Percentiles rank a stretch among this genome's conserved stretches.
Conservation (phyloP, 2,797 vertebrate species). For the Rhynchotus rufescens region DNA sequence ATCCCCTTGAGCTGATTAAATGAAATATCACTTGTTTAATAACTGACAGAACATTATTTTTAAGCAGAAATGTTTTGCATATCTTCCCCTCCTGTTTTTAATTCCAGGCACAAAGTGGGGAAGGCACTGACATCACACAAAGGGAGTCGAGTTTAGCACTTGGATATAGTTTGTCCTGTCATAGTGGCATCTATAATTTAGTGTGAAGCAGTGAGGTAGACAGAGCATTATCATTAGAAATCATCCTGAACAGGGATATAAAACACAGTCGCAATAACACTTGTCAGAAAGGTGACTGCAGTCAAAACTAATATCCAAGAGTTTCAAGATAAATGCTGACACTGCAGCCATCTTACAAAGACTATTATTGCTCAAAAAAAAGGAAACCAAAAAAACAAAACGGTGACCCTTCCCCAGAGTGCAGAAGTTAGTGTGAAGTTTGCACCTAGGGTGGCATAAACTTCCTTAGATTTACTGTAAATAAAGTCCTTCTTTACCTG, state of each 20-base stretch:
- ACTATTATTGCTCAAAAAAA: conserved; percentile 77
- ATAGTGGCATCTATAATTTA: conserved; percentile 84
- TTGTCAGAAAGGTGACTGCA: conserved; percentile 87
- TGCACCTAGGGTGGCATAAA: conserved; percentile 70
- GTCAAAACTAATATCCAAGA: conserved; percentile 88
- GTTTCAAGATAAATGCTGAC: conserved; percentile 87
- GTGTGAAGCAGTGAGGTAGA: conserved; percentile 84
- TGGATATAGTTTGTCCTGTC: conserved; percentile 80
- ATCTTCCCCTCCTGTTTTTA: conserved; percentile 75
- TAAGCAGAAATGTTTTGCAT: conserved; percentile 85
- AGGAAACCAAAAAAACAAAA: conserved; percentile 51
- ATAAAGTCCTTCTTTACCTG: conserved; percentile 49
- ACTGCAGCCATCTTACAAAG: conserved; percentile 80
- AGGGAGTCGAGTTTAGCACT: conserved; percentile 73
- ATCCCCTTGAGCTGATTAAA: conserved; percentile 87
- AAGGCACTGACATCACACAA: conserved; percentile 80
- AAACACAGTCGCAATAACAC: conserved; percentile 86
- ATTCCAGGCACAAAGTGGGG: conserved; percentile 75
- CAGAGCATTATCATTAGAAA: conserved; percentile 86
- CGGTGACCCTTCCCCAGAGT: conserved; percentile 69
- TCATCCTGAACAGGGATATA: conserved; percentile 87
- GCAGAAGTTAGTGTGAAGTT: conserved; percentile 73
- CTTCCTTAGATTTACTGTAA: conserved; percentile 72
- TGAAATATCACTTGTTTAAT: conserved; percentile 89
- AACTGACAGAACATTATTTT: conserved; percentile 86